Conservation (phyloP, 2,888 invertebrate genomes). For the Dromius quadrimaculatus region DNA sequence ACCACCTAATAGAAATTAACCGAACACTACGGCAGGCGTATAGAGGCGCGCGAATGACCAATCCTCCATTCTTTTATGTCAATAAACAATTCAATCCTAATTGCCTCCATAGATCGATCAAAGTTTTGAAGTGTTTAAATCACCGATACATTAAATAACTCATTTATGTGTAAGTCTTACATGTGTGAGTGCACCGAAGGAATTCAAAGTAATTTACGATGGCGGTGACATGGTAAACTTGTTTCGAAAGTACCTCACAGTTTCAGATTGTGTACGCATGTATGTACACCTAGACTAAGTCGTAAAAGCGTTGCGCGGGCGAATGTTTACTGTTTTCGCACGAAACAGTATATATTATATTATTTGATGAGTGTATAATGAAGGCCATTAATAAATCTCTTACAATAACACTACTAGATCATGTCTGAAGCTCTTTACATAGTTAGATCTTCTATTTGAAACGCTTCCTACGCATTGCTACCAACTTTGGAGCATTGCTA, state of each 20-base stretch:
- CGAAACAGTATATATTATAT: neutral
- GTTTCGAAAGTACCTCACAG: conserved; percentile 30
- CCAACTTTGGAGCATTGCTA: too few species aligned
- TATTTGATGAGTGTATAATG: neutral
- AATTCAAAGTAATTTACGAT: conserved; percentile 34
- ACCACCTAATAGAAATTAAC: too few species aligned
- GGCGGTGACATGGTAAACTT: conserved; percentile 39
- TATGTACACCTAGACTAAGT: too few species aligned
- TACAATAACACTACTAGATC: neutral
- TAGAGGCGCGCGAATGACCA: too few species aligned
- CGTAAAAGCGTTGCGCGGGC: neutral
- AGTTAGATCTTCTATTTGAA: too few species aligned
- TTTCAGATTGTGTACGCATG: neutral
- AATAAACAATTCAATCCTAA: too few species aligned
- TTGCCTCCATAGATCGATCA: too few species aligned
- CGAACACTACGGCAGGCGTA: too few species aligned
- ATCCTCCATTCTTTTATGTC: too few species aligned
- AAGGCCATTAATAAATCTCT: neutral
- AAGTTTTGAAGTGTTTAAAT: conserved; percentile 22
- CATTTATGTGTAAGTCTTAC: neutral
- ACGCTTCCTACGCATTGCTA: conserved; percentile 7
- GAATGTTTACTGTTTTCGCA: neutral
- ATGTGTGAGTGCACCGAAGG: conserved; percentile 25
- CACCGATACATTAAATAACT: conserved; percentile 35
- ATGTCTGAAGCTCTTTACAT: conserved; percentile 5